These are phyloP conservation scores for Labia minor DNA, from an alignment of 2,888 invertebrate genomes.

Conservation along the genomic window DNA sequence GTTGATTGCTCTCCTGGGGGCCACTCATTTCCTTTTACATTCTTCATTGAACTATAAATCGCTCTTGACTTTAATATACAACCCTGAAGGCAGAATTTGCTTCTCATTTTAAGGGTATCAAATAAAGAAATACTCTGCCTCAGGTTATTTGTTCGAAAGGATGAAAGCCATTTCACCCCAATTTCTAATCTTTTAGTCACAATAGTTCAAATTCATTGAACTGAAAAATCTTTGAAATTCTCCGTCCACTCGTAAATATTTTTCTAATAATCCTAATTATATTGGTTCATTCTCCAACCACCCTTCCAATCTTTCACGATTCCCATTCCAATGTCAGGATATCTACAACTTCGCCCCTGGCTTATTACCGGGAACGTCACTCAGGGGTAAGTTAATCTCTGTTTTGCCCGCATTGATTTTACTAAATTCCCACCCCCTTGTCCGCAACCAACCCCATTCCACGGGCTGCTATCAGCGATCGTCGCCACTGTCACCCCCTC, in stretches of 20 bases:
- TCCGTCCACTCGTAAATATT: background rate
- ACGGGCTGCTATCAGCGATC: background rate
- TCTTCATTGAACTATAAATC: background rate
- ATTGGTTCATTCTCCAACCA: background rate
- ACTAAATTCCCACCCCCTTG: background rate
- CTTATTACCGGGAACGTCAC: background rate
- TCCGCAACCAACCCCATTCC: too few relatives aligned
- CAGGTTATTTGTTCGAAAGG: too few relatives aligned
- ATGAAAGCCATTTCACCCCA: background rate
- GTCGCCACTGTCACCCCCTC: background rate
- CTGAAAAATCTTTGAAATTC: background rate
- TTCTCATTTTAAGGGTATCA: too few relatives aligned
- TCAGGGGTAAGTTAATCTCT: constrained; percentile 3
- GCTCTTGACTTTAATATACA: background rate
- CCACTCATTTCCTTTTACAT: background rate
- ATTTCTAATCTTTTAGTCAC: background rate
- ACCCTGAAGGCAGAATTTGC: background rate
- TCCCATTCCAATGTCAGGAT: background rate
- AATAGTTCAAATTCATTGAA: background rate
- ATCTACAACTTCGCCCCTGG: too few relatives aligned
- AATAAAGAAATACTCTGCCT: too few relatives aligned
- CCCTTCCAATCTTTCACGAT: background rate
- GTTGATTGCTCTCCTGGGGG: background rate
- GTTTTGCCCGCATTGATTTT: constrained; percentile 13
- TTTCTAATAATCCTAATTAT: background rate